A percentile compares a stretch with the other conserved stretches of the same genome.
These are phyloP conservation scores for Empidonax alnorum DNA, from an alignment of 2,113 vertebrate species.

Conservation along the genomic window DNA sequence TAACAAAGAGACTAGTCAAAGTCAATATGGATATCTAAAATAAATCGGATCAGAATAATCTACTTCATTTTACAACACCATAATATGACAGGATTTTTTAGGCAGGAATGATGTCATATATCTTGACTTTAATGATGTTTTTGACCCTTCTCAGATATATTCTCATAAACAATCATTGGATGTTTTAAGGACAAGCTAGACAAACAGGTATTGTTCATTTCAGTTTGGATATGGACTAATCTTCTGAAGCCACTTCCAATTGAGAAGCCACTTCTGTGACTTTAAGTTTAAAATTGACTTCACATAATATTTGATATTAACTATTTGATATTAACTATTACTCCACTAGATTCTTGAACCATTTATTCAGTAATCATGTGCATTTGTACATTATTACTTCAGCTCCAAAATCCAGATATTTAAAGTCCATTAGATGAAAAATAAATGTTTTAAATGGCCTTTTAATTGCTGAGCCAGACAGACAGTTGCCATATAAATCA, in stretches of 20 bases:
- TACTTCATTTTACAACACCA: neutral
- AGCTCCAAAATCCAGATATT: neutral
- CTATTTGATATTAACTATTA: neutral
- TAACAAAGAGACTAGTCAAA: neutral
- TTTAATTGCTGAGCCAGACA: neutral
- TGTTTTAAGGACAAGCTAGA: neutral
- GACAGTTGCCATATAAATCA: neutral
- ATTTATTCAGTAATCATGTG: neutral
- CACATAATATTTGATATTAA: neutral
- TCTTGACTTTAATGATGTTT: neutral
- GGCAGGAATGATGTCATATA: neutral
- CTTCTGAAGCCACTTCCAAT: neutral
- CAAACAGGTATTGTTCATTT: neutral
- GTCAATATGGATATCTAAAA: neutral
- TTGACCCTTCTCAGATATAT: neutral
- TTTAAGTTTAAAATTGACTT: neutral
- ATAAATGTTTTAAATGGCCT: neutral
- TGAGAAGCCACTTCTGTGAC: neutral
- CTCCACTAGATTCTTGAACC: neutral
- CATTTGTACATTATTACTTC: neutral
- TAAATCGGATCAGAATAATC: neutral
- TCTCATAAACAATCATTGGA: neutral
- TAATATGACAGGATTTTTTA: fast-evolving
- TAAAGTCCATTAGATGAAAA: neutral
- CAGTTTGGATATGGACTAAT: neutral